A percentile compares a stretch with the other conserved stretches of the same genome.
phyloP scores from a whole-genome alignment of 2,888 invertebrate species.

The Notodonta dromedarius region DNA sequence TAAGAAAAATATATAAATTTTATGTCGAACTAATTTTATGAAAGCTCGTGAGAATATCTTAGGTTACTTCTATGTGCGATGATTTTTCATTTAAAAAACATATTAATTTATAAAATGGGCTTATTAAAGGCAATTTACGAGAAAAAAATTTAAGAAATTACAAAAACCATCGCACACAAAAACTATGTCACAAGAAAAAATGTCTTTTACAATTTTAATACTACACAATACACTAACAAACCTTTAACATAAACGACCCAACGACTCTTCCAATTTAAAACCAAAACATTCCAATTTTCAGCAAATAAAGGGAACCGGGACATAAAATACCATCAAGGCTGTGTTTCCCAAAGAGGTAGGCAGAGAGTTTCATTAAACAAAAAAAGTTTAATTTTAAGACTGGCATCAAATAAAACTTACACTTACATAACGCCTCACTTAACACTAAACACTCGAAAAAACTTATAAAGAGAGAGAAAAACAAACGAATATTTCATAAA shows the following conservation, averaged over 20 bases:
- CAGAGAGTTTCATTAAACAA: constrained; percentile 1
- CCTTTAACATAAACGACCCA: constrained; percentile 53
- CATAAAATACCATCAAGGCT: constrained; percentile 6
- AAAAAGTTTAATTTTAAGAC: constrained; percentile 10
- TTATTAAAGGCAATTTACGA: too few relatives aligned
- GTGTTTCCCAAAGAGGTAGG: background rate
- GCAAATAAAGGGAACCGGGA: constrained; percentile 36
- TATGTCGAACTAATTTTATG: constrained; percentile 70
- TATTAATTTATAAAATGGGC: too few relatives aligned
- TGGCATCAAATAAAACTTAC: constrained; percentile 7
- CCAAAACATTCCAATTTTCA: constrained; percentile 56
- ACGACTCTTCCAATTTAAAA: constrained; percentile 31
- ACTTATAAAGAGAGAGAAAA: constrained; percentile 62
- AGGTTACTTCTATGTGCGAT: constrained; percentile 25
- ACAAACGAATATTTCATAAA: constrained; percentile 61
- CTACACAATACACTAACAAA: constrained; percentile 49
- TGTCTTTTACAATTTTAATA: constrained; percentile 78
- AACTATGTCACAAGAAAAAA: constrained; percentile 66
- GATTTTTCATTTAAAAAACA: constrained; percentile 11
- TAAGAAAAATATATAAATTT: constrained; percentile 79
- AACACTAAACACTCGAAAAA: constrained; percentile 64
- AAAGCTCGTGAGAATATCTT: constrained; percentile 79
- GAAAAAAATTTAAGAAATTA: too few relatives aligned
- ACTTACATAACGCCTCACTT: constrained; percentile 40
- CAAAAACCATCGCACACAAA: constrained; percentile 25